Base-by-base conservation (phyloP, 1,140 invertebrate species). In the Ridgeia piscesae region DNA sequence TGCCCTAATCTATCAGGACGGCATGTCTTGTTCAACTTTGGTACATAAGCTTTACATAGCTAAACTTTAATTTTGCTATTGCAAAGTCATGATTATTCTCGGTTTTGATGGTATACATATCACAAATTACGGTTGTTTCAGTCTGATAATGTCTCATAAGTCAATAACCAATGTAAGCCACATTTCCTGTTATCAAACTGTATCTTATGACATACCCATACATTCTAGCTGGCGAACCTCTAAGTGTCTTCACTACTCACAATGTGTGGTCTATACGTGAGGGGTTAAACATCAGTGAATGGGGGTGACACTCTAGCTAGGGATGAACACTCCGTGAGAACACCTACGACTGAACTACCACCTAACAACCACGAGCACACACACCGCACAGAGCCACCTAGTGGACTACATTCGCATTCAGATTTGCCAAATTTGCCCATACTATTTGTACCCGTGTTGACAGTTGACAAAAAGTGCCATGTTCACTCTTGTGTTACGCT, bases 61-160 rank as follows among this genome's bases (percentile, higher is more conserved):
- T 42, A 4, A 42, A 11, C 27, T 77, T 77, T 21, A 31, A 14
- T 31, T 77, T 77, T 77, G 0, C 11, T 77, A 31, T 77, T 31
- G 27, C 27, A 77, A 77, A 77, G 58, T 77, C 2, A 77, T 27
- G 58, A 77, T 77, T 77, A 77, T 77, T 77, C 58, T 77, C 58
- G 42, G 42, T 42, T 77, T 77, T 77, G 58, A 77, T 77, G 58
- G 58, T 77, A n/a, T n/a, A 77, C 58, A 77, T 77, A 77, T 77
- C 14, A 31, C 58, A 77, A 77, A 77, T 77, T 21, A 77, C 11
- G 58, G 27, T 77, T 77, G 27, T 77, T 77, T 77, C 58, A 4
- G 58, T 77, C 58, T 77, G 58, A 77, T 77, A 77, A 77, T 77
- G 58, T 77, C 58, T 77, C 58, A 77, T 77, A 77, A 77, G 58